Evolutionary conservation across 2,113 vertebrate species (phyloP).

Genomic region (Catagonus wagneri): DNA sequence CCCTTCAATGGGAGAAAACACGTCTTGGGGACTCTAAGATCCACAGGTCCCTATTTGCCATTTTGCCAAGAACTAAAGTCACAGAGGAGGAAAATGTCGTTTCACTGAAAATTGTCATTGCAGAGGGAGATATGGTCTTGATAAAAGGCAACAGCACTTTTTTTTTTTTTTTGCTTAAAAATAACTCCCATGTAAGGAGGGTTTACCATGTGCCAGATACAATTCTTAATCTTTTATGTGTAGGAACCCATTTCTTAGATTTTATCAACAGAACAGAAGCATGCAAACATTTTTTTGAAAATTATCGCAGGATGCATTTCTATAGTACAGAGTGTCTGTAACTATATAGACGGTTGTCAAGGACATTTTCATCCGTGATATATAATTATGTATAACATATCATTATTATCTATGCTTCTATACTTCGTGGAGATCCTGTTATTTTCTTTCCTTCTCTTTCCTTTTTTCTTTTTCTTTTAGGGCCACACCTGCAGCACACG

Average conservation of each 20-base stretch:
- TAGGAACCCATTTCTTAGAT: slow-evolving; percentile 11
- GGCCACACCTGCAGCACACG: no score
- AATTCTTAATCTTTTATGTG: background rate
- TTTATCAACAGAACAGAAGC: background rate
- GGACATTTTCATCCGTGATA: background rate
- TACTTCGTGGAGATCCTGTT: background rate
- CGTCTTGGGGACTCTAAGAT: background rate
- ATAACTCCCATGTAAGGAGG: background rate
- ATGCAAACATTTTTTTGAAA: background rate
- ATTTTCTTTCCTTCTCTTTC: background rate
- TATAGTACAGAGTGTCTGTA: background rate
- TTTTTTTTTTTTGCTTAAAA: background rate
- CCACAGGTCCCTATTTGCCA: background rate
- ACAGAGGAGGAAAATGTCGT: background rate
- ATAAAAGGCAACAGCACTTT: background rate
- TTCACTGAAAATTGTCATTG: background rate
- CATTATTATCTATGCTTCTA: background rate
- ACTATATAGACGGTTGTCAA: background rate
- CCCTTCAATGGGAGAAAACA: background rate
- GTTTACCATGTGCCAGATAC: background rate
- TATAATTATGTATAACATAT: background rate
- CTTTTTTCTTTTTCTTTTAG: no score
- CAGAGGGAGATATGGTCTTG: background rate
- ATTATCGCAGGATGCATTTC: background rate
- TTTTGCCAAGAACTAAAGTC: background rate